These are phyloP conservation scores for Fragum whitleyi DNA, from an alignment of 2,888 invertebrate species.

Conservation along the genomic window DNA sequence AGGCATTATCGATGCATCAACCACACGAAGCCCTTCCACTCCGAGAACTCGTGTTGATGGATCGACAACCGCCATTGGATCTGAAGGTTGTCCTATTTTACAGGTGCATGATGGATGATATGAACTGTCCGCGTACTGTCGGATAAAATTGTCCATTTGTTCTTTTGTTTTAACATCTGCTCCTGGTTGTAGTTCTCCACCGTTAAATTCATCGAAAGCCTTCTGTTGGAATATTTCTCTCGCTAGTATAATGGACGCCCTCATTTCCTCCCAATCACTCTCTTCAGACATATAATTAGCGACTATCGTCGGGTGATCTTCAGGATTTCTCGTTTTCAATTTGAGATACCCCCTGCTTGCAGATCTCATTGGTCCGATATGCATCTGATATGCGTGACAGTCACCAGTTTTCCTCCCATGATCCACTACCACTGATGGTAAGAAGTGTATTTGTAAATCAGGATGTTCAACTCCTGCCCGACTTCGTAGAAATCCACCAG, in stretches of 20 bases:
- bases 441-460: conserved; percentile 86
- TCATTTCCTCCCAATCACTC: conserved; percentile 87
- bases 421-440: conserved; percentile 86
- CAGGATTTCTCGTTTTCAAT: conserved; percentile 91
- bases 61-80: conserved; percentile 89
- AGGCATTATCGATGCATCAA: conserved; percentile 93
- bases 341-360: conserved; percentile 93
- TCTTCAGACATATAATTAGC: conserved; percentile 93
- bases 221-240: conserved; percentile 84
- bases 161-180: conserved; percentile 78
- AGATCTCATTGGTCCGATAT: conserved; percentile 89
- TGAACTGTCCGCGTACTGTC: conserved; percentile 87
- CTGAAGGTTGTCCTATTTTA: conserved; percentile 88
- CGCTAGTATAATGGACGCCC: conserved; percentile 76
- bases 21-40: conserved; percentile 89
- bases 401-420: conserved; percentile 85
- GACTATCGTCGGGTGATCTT: conserved; percentile 93
- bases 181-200: conserved; percentile 79
- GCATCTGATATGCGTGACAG: conserved; percentile 86
- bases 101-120: conserved; percentile 92
- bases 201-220: conserved; percentile 82
- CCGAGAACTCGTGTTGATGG: conserved; percentile 86
- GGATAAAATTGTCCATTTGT: conserved; percentile 84
- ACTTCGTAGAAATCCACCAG: conserved; percentile 86
- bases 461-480: conserved; percentile 84